Percentiles rank a stretch among this genome's conserved stretches.
phyloP scores from a whole-genome alignment of 2,888 invertebrate genomes.

The Dicyrtoma fusca region DNA sequence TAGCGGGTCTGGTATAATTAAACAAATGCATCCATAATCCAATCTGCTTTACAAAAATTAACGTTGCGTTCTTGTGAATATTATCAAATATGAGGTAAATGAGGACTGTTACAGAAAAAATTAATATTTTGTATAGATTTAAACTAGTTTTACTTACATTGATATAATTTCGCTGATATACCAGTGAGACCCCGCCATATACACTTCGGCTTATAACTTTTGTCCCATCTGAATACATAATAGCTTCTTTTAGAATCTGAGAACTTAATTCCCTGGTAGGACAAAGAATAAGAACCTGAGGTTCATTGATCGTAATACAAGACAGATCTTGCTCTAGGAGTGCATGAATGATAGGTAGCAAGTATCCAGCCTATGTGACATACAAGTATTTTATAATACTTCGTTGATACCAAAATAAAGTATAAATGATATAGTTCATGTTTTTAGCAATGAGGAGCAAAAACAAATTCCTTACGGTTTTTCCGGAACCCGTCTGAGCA shows the following conservation, averaged over 20 bases:
- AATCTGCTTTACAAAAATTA: no score
- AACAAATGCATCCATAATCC: background rate
- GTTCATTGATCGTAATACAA: conserved; percentile 61
- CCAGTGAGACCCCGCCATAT: conserved; percentile 84
- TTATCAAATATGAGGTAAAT: no score
- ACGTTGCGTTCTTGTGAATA: no score
- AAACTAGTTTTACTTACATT: conserved; percentile 57
- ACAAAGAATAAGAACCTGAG: conserved; percentile 81
- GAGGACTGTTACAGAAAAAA: no score
- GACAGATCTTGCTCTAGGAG: conserved; percentile 64
- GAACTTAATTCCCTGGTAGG: conserved; percentile 83
- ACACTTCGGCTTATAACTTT: conserved; percentile 71
- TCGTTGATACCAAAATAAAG: no score
- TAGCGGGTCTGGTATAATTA: conserved; percentile 65
- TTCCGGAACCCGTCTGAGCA: conserved; percentile 72
- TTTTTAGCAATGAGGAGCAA: no score
- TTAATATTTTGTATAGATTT: no score
- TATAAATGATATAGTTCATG: no score
- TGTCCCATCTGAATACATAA: conserved; percentile 73
- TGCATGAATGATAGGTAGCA: conserved; percentile 82
- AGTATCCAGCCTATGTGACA: conserved; percentile 80
- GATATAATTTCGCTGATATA: conserved; percentile 68
- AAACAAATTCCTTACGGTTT: conserved; percentile 26
- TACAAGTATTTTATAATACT: no score
- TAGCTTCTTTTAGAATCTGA: conserved; percentile 84